A percentile compares a stretch with the other conserved stretches of the same genome.
phyloP scores from a whole-genome alignment of 2,113 vertebrate genomes.

The Calyptommatus sinebrachiatus region DNA sequence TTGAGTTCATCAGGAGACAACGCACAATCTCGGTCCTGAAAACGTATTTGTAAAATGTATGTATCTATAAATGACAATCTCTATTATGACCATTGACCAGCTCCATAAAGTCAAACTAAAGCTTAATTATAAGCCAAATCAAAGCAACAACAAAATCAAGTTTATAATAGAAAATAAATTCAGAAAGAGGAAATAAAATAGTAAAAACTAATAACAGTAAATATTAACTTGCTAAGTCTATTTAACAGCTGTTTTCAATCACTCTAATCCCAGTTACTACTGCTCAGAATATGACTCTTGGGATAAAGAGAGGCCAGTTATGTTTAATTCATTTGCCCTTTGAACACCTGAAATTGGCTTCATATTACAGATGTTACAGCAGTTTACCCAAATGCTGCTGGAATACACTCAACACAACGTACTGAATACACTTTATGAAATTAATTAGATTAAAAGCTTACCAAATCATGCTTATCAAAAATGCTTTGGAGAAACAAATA shows the following conservation, averaged over 20 bases:
- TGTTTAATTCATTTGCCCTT: not conserved
- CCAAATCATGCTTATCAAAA: conserved; percentile 98
- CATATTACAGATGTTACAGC: too few relatives aligned
- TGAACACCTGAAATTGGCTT: not conserved
- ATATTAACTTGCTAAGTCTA: not conserved
- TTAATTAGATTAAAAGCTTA: conserved; percentile 68
- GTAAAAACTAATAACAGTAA: not conserved
- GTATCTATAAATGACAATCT: not conserved
- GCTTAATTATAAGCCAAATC: too few relatives aligned
- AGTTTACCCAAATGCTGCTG: too few relatives aligned
- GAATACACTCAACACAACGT: too few relatives aligned
- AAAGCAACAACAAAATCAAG: too few relatives aligned
- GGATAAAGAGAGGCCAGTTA: not conserved
- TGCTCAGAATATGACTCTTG: not conserved
- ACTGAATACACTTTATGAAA: not conserved
- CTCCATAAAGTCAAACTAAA: too few relatives aligned
- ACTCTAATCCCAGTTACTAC: not conserved
- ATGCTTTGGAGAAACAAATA: conserved; percentile 97
- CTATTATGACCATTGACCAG: too few relatives aligned
- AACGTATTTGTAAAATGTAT: conserved; percentile 15
- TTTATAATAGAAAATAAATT: too few relatives aligned
- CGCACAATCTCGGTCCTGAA: conserved; percentile 94
- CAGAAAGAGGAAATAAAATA: not conserved
- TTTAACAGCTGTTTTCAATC: not conserved
- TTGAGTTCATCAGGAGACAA: conserved; percentile 94